Base-by-base conservation (phyloP, 2,113 vertebrate genomes). In the Apaloderma vittatum region DNA sequence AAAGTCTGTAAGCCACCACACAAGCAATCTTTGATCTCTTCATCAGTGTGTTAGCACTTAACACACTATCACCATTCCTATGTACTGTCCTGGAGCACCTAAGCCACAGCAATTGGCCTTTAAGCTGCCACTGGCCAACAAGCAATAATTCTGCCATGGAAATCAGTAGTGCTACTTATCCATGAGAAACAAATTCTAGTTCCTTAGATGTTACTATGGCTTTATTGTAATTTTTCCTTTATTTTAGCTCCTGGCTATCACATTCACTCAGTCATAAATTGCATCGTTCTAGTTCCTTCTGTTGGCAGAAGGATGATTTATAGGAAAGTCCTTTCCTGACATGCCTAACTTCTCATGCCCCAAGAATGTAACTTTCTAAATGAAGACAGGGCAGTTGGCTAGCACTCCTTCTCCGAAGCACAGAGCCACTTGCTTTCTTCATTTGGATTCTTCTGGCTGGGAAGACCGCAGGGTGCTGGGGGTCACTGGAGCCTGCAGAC, bases 321-420 rank as follows among this genome's bases (percentile, higher is more conserved):
- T 63, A 89, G 1, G 37, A 96, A 94, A 96, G 54, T 6, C 68
- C 73, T 95, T 91, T 95, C 82, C 94, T 95, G 91, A 95, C 73
- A 82, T 73, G 37, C 61, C 66, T 26, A 91, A 22, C 26, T 82
- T 82, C 79, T 88, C 86, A 91, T 82, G 73, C 59, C 71, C 81
- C 22, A 88, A 92, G 70, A 96, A 94, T 65, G 77, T 30, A 66
- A 77, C 36, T 74, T 86, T 70, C 70, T 65, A 82, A 91, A 88
- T 54, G 88, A 79, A 43, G 67, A 72, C 89, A 82, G 36, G 66
- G 54, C 66, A 95, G 46, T 51, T 74, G 68, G 32, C n/a, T 71
- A 67, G 43, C 27, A 55, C 12, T 83, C 23, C 48, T 40, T 27
- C 70, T 66, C 90, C 78, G 66, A 97, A 86, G 59, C 48, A 75